Evolutionary conservation across 2,888 invertebrate genomes (phyloP).

Genomic region (Punctoribates punctum): DNA sequence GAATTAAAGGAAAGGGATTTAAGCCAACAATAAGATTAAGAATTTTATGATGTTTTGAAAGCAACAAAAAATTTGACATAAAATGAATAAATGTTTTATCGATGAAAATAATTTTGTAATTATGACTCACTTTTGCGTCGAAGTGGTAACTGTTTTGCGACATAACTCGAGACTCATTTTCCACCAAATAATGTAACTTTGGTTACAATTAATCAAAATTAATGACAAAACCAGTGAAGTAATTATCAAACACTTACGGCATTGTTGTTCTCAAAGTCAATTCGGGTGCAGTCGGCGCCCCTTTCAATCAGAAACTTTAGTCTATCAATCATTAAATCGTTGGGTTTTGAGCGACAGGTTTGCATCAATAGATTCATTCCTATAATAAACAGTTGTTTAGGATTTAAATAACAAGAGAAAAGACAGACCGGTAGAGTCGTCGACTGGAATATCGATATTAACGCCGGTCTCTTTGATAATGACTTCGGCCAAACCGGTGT

Average conservation of each 20-base stretch:
- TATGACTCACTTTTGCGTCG: constrained; percentile 45
- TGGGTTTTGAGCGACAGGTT: constrained; percentile 52
- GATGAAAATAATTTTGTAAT: constrained; percentile 23
- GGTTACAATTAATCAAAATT: constrained; percentile 30
- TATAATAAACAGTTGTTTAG: constrained; percentile 39
- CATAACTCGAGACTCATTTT: constrained; percentile 24
- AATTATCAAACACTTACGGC: constrained; percentile 51
- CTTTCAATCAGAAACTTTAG: constrained; percentile 55
- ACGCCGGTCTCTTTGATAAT: constrained; percentile 54
- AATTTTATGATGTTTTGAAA: constrained; percentile 35
- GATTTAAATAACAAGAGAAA: background rate
- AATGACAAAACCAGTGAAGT: background rate
- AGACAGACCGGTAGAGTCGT: constrained; percentile 53
- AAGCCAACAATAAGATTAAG: constrained; percentile 33
- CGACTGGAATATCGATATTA: constrained; percentile 54
- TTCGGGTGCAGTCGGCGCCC: constrained; percentile 54
- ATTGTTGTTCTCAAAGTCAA: constrained; percentile 54
- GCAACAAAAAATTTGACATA: constrained; percentile 29
- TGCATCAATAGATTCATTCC: constrained; percentile 55
- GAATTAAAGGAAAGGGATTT: constrained; percentile 27
- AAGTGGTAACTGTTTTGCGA: no score
- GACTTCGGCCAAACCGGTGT: constrained; percentile 56
- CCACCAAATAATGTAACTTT: constrained; percentile 48
- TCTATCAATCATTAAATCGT: constrained; percentile 51
- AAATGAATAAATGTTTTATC: constrained; percentile 36